Percentiles rank a stretch among this genome's conserved stretches.
These are phyloP conservation scores for Anoura caudifer DNA, from an alignment of 2,113 vertebrate species.

Conservation along the genomic window DNA sequence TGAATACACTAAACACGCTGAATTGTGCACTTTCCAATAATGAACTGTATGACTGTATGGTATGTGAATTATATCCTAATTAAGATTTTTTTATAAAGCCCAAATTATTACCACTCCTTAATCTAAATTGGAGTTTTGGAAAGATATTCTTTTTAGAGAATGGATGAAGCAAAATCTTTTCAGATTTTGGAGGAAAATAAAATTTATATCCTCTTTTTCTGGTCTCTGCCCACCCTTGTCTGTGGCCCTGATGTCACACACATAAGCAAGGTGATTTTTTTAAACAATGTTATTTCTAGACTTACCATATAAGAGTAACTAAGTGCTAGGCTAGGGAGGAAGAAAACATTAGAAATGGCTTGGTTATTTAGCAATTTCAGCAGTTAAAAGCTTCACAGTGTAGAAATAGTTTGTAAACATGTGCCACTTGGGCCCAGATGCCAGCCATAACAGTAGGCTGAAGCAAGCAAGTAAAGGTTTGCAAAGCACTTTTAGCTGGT, in stretches of 20 bases:
- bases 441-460: background rate
- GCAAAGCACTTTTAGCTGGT: background rate
- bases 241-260: background rate
- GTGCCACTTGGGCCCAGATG: background rate
- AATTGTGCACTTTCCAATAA: background rate
- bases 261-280: background rate
- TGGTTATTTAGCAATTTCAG: background rate
- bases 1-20: background rate
- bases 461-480: background rate
- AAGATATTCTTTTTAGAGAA: conserved; percentile 54
- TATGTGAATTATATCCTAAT: background rate
- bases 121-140: conserved; percentile 60
- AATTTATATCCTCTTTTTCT: conserved; percentile 46
- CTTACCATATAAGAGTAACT: background rate
- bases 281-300: background rate
- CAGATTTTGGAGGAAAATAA: conserved; percentile 74
- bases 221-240: background rate
- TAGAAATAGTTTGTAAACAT: background rate
- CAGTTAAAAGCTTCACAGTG: background rate
- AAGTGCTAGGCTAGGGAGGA: background rate
- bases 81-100: background rate
- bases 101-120: conserved; percentile 33
- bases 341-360: background rate
- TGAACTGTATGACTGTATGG: background rate
- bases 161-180: conserved; percentile 58